Evolutionary conservation across 2,113 vertebrate species (phyloP), one percentile per base, ranked within the genome.

Genomic region (Telmatochromis brichardi): DNA sequence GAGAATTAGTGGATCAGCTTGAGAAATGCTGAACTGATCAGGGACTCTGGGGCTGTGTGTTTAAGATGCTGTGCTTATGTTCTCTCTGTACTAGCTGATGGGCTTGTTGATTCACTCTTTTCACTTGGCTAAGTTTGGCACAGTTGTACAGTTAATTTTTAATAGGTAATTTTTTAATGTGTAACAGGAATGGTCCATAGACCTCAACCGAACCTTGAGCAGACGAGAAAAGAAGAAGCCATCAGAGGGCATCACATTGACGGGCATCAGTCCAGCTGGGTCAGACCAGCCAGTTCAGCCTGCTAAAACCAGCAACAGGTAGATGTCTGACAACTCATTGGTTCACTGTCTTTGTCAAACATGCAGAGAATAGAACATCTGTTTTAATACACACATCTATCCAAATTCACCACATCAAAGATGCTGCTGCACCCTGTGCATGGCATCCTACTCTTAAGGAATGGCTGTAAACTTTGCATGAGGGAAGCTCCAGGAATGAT

Each of bases 161-260:
- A 76, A 76, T 26, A 45, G 17, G 42, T 50, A 7, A 78, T 19
- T n/a, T 50, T 78, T 78, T 4, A 78, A 19, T 92, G 37, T 93
- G 28, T 63, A 53, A 6, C 57, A 99, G 99, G 98, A 99, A 68
- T 99, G 98, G 98, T 99, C 98, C 50, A 92, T 97, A 90, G 99
- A 99, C 80, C 94, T 99, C 90, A 99, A 99, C 63, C 97, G 99
- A 15, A 98, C 98, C 2, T 97, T 99, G 45, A 99, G 97, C 80
- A 96, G 97, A 63, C 96, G 98, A 90, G 99, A 99, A 33, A 99
- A 98, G 92, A 99, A 98, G 96, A 99, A 97, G 65, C 96, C 96
- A 4, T 87, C 96, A 0, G 98, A 99, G 2, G 98, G 98, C 3
- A 97, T 99, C 81, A 99, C 97, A 10, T 96, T 99, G 90, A 99